Base-by-base conservation (phyloP, 2,888 invertebrate genomes). In the Eledone cirrhosa region DNA sequence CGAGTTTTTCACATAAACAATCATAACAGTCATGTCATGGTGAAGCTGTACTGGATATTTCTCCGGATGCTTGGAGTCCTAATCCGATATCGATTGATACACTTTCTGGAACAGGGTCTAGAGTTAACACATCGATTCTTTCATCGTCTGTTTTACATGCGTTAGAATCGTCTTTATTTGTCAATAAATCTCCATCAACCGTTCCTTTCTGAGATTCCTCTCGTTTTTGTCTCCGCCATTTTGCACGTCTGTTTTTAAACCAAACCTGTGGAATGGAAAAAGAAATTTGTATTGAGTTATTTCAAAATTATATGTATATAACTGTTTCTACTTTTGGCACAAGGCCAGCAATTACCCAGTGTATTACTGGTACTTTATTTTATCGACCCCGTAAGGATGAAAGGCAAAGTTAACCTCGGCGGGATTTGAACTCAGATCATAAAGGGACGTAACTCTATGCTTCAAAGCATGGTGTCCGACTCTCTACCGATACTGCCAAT, bases 221-320 rank as follows among this genome's bases (percentile, higher is more conserved):
- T 2, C 97, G 94, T 90, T 97, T 97, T 90, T 97, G 97, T 89
- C 97, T 97, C 85, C 97, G 94, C 97, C 97, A 97, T 92, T 97
- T 98, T 85, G 97, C 97, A 63, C 97, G 93, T 29, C 97, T 94
- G 91, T 97, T 97, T 92, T 97, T 97, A 92, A 97, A 97, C 97
- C 97, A 97, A 19, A 97, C 97, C 97, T 72, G 11, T n/a, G 41
- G 22, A 7, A n/a, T 97, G 92, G 22, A 92, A 92, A 87, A 86
- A 90, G 89, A 80, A 82, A 48, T 59, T n/a, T 31, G 29, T 14
- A 41, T 41, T 41, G 11, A 41, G 11, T 41, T 8, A 0, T 3
- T 41, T 41, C 41, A 2, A 41, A 41, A 41, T 41, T 41, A n/a
- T n/a, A n/a, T n/a, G n/a, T n/a, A n/a, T n/a, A n/a, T n/a, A n/a